Percentiles rank a stretch among this genome's conserved stretches.
Conservation (phyloP, 2,113 vertebrate genomes). For the Vombatus ursinus region DNA sequence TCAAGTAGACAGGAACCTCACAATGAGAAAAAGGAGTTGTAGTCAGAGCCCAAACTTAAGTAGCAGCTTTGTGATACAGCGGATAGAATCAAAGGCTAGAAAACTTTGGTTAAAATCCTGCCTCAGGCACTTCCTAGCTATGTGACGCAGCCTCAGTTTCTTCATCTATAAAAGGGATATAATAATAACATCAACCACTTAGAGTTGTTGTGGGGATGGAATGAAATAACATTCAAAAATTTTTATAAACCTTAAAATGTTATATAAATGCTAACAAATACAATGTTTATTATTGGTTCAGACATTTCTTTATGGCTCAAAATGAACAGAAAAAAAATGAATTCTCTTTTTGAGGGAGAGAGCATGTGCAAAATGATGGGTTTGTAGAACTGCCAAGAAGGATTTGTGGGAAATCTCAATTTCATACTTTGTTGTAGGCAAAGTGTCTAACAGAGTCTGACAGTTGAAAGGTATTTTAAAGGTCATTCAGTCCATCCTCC, state of each 20-base stretch:
- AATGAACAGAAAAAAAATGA: not conserved
- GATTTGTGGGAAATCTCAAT: not conserved
- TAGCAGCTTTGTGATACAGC: not conserved
- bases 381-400: not conserved
- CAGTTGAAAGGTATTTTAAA: not conserved
- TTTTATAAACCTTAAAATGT: not conserved
- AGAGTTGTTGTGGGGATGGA: not conserved
- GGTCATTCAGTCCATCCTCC: not conserved
- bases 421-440: not conserved
- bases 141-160: not conserved
- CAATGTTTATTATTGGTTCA: not conserved
- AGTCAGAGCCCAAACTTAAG: not conserved
- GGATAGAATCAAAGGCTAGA: not conserved
- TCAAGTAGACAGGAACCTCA: not conserved
- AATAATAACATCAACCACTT: not conserved
- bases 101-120: not conserved
- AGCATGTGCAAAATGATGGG: not conserved
- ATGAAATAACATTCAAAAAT: not conserved
- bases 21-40: not conserved
- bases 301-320: not conserved
- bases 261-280: not conserved
- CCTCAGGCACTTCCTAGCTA: not conserved
- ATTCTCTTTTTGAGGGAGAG: not conserved
- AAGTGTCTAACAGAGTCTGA: not conserved
- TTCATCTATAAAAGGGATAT: not conserved